Evolutionary conservation across 1,140 invertebrate genomes (phyloP).

Genomic region (Chironomus tepperi): DNA sequence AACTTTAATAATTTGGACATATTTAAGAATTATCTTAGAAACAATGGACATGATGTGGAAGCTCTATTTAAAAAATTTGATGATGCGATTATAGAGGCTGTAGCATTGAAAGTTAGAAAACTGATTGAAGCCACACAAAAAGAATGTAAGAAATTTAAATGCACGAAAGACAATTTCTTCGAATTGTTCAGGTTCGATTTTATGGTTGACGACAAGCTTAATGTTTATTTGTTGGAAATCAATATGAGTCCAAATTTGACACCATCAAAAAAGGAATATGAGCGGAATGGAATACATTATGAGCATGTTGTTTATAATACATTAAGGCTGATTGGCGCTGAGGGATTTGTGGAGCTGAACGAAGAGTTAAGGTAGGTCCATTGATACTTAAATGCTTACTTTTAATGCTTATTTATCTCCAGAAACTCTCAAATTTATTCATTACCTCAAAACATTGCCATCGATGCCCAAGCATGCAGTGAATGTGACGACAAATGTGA

Average conservation of each 20-base stretch:
- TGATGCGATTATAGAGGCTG: slow-evolving; percentile 61
- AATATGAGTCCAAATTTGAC: slow-evolving; percentile 95
- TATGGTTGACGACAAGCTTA: slow-evolving; percentile 74
- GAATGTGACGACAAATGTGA: not conserved
- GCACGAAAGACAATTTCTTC: slow-evolving; percentile 65
- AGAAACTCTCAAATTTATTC: not conserved
- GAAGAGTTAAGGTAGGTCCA: not conserved
- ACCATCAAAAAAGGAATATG: slow-evolving; percentile 64
- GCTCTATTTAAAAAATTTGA: slow-evolving; percentile 69
- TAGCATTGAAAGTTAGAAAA: slow-evolving; percentile 58
- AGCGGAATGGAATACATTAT: slow-evolving; percentile 72
- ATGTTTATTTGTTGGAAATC: slow-evolving; percentile 81
- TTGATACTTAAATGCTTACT: not conserved
- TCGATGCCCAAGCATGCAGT: not conserved
- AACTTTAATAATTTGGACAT: slow-evolving; percentile 75
- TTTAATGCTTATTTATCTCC: not conserved
- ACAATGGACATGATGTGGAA: slow-evolving; percentile 54
- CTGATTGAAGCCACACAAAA: slow-evolving; percentile 34
- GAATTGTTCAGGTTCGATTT: slow-evolving; percentile 88
- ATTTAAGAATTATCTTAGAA: slow-evolving; percentile 63
- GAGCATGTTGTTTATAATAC: slow-evolving; percentile 82
- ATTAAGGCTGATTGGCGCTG: slow-evolving; percentile 63
- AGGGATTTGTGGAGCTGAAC: slow-evolving; percentile 9
- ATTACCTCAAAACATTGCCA: not conserved
- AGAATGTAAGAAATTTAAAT: not conserved